A percentile compares a stretch with the other conserved stretches of the same genome.
Conservation (phyloP, 2,113 vertebrate genomes). For the Echinops telfairi region DNA sequence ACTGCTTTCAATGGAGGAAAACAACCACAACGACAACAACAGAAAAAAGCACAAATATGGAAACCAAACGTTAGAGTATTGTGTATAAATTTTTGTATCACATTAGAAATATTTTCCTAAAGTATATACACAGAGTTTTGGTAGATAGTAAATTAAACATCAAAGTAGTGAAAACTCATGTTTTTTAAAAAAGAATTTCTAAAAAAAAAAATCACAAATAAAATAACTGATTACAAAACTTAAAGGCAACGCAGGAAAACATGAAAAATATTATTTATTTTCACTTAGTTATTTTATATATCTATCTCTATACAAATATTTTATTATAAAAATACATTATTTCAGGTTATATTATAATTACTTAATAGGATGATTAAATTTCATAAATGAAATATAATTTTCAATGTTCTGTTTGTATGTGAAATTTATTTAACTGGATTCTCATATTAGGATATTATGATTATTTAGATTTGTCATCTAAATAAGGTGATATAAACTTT, state of each 20-base stretch:
- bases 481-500: conserved; percentile 10
- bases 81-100: background rate
- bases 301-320: conserved; percentile 18
- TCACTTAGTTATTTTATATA: background rate
- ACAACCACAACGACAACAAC: background rate
- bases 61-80: background rate
- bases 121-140: background rate
- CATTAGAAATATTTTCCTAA: background rate
- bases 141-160: conserved; percentile 7
- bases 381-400: background rate
- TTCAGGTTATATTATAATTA: background rate
- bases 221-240: conserved; percentile 4
- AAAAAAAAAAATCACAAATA: conserved; percentile 32
- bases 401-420: background rate
- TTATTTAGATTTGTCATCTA: conserved; percentile 41
- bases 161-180: background rate
- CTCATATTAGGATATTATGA: background rate
- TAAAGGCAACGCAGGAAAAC: background rate
- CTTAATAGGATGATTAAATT: background rate
- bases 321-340: background rate
- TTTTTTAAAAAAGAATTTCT: conserved; percentile 25
- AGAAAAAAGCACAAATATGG: background rate
- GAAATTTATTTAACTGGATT: background rate
- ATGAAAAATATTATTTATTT: background rate
- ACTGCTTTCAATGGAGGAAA: background rate